Conservation (phyloP, 2,888 invertebrate species). For the Sympetrum striolatum region DNA sequence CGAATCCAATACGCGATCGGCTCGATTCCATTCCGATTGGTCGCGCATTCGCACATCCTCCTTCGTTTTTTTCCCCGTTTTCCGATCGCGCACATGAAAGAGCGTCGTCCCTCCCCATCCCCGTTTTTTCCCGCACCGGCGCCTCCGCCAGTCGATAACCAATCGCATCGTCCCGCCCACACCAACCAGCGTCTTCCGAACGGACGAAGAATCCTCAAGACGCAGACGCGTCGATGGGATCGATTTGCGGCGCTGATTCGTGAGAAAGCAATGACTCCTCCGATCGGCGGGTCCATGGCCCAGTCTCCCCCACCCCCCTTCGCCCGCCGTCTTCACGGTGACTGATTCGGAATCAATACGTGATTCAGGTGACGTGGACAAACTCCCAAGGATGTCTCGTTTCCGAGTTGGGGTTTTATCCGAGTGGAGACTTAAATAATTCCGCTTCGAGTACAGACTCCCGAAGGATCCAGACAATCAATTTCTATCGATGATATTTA, state of each 20-base stretch:
- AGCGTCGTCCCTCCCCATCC: background rate
- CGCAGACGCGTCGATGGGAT: conserved; percentile 38
- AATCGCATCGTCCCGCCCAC: conserved; percentile 25
- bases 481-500: too few species aligned
- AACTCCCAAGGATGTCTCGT: background rate
- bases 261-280: conserved; percentile 44
- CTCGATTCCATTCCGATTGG: conserved; percentile 37
- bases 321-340: conserved; percentile 34
- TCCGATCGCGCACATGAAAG: conserved; percentile 13
- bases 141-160: conserved; percentile 18
- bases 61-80: background rate
- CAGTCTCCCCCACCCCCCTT: background rate
- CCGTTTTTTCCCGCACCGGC: background rate
- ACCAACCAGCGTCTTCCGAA: conserved; percentile 32
- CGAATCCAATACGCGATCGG: background rate
- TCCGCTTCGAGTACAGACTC: background rate
- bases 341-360: conserved; percentile 44
- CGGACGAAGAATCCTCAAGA: conserved; percentile 15
- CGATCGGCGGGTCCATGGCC: conserved; percentile 29
- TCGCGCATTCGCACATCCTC: conserved; percentile 24
- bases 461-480: too few species aligned
- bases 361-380: conserved; percentile 18
- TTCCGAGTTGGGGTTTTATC: background rate
- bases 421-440: background rate
- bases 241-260: conserved; percentile 33